Base-by-base conservation (phyloP, 2,888 invertebrate genomes). In the Branchellion lobata region DNA sequence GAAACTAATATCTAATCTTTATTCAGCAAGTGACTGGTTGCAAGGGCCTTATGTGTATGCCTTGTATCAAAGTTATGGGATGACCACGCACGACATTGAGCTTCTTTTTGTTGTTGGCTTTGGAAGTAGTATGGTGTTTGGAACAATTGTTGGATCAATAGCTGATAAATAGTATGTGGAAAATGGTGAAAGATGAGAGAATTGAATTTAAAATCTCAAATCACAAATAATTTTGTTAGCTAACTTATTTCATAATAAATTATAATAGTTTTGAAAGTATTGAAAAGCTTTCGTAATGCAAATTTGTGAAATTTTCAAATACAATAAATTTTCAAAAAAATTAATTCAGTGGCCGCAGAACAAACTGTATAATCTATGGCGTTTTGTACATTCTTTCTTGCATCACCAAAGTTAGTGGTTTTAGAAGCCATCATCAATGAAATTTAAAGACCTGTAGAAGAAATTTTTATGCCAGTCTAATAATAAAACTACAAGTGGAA, bases 41-140 rank as follows among this genome's bases (percentile, higher is more conserved):
- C 89, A 89, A 84, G 89, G 89, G 0, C 89, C 89, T 0, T 89
- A 89, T 84, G 89, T 89, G 36, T 89, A 89, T 83, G 89, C 89
- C 1, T 84, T 89, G 74, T 89, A 89, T 83, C 87, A 89, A 72
- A 87, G 86, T 82, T 89, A 89, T 83, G 87, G 87, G 2, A 89
- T 90, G 88, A 84, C 86, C 14, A 85, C 87, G 68, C 86, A 87
- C 76, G 85, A 88, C 81, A 89, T 89, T 80, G 88, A 89, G 83
- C 83, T 89, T 29, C 85, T 90, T 53, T 89, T 89, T 85, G 89
- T 90, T 71, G 89, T 89, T 51, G 89, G 89, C 14, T 90, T 90
- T 83, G 89, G 89, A 0, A 89, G 89, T 47, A 89, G 88, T 82
- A 87, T 89, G 86, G 77, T 89, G 5, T 87, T 89, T 79, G 89